Base-by-base conservation (phyloP, 2,888 invertebrate genomes). In the Pocota personata region DNA sequence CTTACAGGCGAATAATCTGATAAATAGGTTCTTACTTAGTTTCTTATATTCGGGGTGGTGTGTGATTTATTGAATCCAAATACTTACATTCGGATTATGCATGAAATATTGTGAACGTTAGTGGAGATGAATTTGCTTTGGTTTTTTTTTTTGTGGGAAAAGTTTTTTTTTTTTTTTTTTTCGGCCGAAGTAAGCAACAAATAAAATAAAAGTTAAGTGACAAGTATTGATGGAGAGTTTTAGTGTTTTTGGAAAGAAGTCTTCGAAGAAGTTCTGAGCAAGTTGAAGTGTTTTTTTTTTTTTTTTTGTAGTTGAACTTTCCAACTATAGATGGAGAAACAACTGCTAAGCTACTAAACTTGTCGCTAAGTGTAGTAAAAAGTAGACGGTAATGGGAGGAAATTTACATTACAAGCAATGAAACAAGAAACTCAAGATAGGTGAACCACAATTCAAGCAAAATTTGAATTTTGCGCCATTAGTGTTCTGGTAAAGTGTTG, bases 71-170 rank as follows among this genome's bases (percentile, higher is more conserved):
- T 67, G 66, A 52, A 60, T 83, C 82, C 82, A 83, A 40, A 60
- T 78, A 78, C 82, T 83, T 83, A 83, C 77, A 67, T 60, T 64
- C 60, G 66, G 82, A 78, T 30, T 67, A 37, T 72, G 82, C 82
- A 83, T 83, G 82, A 78, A 83, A 83, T n/a, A 71, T n/a, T 71
- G 48, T 69, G 76, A 82, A 82, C 37, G 21, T 52, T 57, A 75
- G 37, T 69, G 75, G 58, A 62, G 27, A 40, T 60, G 66, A 75
- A 62, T 55, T 57, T 30, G 24, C 14, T 73, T 66, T 24, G 1
- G 12, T 24, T 48, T 14, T 16, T 60, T 40, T 30, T 10, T 37
- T 35, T 46, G n/a, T 55, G 2, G 43, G 32, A 32, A n/a, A 60
- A 40, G 30, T 24, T 24, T 24, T 24, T 24, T 24, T 24, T 24